Conservation (phyloP, 2,797 vertebrate genomes). For the Cyprinodon diabolis region DNA sequence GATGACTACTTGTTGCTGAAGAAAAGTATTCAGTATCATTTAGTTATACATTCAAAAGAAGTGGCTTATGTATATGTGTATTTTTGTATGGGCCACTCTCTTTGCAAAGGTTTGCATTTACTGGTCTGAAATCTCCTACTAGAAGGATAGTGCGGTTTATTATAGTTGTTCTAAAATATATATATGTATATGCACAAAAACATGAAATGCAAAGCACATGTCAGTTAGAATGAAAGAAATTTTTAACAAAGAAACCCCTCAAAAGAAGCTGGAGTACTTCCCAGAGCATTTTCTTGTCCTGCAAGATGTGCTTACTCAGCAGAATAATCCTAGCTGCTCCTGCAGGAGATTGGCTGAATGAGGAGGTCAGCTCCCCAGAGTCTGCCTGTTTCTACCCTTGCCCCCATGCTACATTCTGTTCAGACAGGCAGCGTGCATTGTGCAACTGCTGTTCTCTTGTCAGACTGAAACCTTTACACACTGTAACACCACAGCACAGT, state of each 20-base stretch:
- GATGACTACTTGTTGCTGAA: constrained; percentile 34
- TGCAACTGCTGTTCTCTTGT: constrained; percentile 71
- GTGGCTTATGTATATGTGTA: too few species aligned
- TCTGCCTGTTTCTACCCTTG: constrained; percentile 55
- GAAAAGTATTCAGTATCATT: neutral
- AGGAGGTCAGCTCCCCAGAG: constrained; percentile 72
- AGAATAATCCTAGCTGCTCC: constrained; percentile 69
- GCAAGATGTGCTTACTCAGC: constrained; percentile 67
- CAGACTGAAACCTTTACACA: constrained; percentile 68
- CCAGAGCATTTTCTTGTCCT: constrained; percentile 48
- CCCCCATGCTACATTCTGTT: constrained; percentile 46
- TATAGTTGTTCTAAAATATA: constrained; percentile 5
- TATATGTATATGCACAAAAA: constrained; percentile 3
- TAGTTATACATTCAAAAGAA: neutral
- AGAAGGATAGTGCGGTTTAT: neutral
- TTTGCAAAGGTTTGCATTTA: constrained; percentile 28
- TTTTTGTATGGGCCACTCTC: constrained; percentile 16
- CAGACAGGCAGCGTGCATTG: constrained; percentile 59
- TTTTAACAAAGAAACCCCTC: constrained; percentile 2
- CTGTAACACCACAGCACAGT: constrained; percentile 40
- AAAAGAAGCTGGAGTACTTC: constrained; percentile 26
- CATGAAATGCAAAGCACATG: constrained; percentile 4
- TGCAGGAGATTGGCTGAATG: constrained; percentile 62
- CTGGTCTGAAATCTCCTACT: constrained; percentile 14
- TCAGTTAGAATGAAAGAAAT: constrained; percentile 8